Conservation (phyloP, 23 tunicate species). For the Diplosoma virens region DNA sequence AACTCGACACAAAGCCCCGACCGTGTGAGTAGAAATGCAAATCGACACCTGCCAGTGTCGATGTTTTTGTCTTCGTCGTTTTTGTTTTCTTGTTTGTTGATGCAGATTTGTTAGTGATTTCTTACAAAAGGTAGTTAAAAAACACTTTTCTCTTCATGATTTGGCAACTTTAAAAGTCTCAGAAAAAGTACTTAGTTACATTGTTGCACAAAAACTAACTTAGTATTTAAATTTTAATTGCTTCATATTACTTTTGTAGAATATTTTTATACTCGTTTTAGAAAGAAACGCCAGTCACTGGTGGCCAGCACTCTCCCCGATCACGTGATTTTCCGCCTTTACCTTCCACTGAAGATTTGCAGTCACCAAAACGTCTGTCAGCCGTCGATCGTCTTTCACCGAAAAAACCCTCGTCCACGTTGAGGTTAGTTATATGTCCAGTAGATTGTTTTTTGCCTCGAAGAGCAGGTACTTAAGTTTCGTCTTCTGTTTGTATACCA, state of each 20-base stretch:
- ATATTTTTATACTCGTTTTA: neutral
- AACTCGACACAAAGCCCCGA: neutral
- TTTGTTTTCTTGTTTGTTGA: neutral
- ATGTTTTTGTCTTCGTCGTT: neutral
- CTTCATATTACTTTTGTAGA: neutral
- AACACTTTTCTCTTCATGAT: neutral
- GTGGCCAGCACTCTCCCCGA: neutral
- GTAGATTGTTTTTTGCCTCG: too few species aligned
- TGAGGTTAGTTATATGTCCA: neutral
- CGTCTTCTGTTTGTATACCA: too few species aligned
- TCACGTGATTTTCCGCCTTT: slow-evolving; percentile 49
- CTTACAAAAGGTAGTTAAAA: neutral
- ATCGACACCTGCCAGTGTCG: neutral
- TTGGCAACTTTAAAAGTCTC: neutral
- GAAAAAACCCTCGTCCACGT: slow-evolving; percentile 12
- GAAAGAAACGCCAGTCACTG: neutral
- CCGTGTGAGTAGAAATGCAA: slow-evolving; percentile 1
- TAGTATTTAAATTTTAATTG: neutral
- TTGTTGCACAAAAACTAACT: too few species aligned
- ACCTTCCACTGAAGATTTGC: slow-evolving; percentile 57
- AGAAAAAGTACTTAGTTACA: too few species aligned
- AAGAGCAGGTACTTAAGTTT: too few species aligned
- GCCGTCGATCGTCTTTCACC: slow-evolving; percentile 43
- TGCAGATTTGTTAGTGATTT: neutral
- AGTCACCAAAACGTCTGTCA: slow-evolving; percentile 32